Conservation (phyloP, 2,888 invertebrate species). For the Drosophila falleni region DNA sequence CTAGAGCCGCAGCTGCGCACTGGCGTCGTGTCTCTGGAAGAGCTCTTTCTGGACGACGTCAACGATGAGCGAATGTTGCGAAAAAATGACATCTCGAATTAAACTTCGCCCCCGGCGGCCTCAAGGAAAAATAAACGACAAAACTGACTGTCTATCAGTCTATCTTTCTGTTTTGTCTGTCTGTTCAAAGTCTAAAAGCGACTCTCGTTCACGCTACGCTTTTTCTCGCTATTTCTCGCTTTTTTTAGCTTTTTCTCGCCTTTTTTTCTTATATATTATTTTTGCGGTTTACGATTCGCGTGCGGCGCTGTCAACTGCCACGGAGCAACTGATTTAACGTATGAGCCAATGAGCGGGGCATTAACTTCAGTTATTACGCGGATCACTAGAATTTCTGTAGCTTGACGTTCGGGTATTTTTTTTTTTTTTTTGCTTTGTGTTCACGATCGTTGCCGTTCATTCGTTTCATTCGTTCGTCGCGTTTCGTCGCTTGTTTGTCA, state of each 20-base stretch:
- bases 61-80: slow-evolving; percentile 84
- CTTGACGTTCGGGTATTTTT: slow-evolving; percentile 28
- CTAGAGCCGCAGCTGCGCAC: slow-evolving; percentile 71
- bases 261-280: neutral
- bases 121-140: slow-evolving; percentile 12
- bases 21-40: slow-evolving; percentile 84
- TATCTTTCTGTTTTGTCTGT: neutral
- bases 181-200: slow-evolving; percentile 13
- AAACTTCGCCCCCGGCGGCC: slow-evolving; percentile 32
- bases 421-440: neutral
- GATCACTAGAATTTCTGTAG: slow-evolving; percentile 76
- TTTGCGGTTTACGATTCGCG: slow-evolving; percentile 32
- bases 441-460: slow-evolving; percentile 9
- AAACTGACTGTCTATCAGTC: neutral
- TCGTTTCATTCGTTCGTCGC: slow-evolving; percentile 13
- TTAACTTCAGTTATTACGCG: slow-evolving; percentile 71
- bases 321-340: slow-evolving; percentile 64
- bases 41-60: slow-evolving; percentile 73
- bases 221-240: neutral
- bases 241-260: neutral
- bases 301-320: slow-evolving; percentile 67
- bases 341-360: slow-evolving; percentile 22
- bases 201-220: neutral
- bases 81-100: slow-evolving; percentile 83
- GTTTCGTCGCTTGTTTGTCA: slow-evolving; percentile 9